Evolutionary conservation across 2,797 vertebrate species (phyloP).

Genomic region (Gymnocypris eckloni): DNA sequence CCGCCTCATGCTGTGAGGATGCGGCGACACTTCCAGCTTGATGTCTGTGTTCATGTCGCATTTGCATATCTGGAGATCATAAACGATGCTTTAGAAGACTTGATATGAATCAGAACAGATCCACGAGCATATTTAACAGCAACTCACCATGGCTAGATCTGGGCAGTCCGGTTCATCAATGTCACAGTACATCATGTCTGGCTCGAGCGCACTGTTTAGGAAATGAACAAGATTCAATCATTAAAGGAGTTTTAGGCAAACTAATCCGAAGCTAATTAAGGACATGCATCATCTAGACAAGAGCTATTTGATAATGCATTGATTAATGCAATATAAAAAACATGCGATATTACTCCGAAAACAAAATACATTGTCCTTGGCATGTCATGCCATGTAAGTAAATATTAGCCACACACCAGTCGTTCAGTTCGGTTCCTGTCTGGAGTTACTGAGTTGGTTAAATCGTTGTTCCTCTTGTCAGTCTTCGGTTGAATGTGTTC

Average conservation of each 20-base stretch:
- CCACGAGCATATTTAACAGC: neutral
- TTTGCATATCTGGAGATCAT: constrained; percentile 14
- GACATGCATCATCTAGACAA: neutral
- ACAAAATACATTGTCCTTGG: constrained; percentile 33
- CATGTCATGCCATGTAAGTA: constrained; percentile 55
- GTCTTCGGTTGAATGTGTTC: neutral
- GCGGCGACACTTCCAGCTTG: constrained; percentile 51
- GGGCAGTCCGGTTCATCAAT: constrained; percentile 40
- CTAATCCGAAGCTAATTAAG: neutral
- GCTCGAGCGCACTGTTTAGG: constrained; percentile 12
- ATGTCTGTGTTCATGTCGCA: constrained; percentile 38
- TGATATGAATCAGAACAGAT: neutral
- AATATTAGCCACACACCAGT: constrained; percentile 27
- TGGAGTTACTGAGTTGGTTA: neutral
- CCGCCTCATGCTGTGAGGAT: constrained; percentile 38
- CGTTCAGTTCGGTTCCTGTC: neutral
- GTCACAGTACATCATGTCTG: neutral
- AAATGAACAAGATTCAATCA: neutral
- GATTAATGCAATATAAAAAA: neutral
- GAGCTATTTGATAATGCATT: neutral
- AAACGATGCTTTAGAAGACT: neutral
- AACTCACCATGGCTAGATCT: constrained; percentile 40
- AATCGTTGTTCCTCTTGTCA: neutral
- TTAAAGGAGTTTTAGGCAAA: neutral
- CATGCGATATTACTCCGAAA: constrained; percentile 50